A percentile compares a stretch with the other conserved stretches of the same genome.
Evolutionary conservation across 2,113 vertebrate genomes (phyloP).

Genomic region (Perognathus longimembris): DNA sequence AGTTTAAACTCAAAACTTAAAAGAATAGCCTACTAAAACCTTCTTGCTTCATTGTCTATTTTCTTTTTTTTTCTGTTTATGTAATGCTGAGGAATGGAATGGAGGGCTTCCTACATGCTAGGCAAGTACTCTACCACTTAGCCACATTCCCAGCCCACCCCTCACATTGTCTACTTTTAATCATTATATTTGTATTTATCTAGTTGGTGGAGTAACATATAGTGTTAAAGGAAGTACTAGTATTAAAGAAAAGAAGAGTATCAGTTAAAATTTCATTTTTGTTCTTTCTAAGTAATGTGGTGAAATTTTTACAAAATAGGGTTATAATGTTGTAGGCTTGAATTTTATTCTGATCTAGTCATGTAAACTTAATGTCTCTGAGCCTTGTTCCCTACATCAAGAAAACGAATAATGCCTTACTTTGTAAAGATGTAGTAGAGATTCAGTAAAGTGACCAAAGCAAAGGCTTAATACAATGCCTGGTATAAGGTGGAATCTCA

Average conservation of each 20-base stretch:
- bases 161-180: too few species aligned
- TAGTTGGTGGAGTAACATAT: too few species aligned
- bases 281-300: background rate
- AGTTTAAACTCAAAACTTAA: background rate
- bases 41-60: background rate
- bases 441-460: background rate
- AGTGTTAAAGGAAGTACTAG: background rate
- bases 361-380: background rate
- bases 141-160: too few species aligned
- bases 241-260: background rate
- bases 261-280: background rate
- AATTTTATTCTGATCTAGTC: background rate
- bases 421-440: background rate
- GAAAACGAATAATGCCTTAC: slow-evolving; percentile 3
- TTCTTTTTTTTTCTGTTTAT: too few species aligned
- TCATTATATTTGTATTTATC: too few species aligned
- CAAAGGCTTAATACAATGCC: background rate
- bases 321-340: background rate
- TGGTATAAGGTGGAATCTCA: background rate
- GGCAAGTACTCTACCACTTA: too few species aligned
- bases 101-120: too few species aligned
- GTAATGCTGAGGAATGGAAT: too few species aligned
- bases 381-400: background rate
- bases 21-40: background rate
- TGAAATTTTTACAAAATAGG: background rate